Base-by-base conservation (phyloP, 2,113 vertebrate species). In the Sapayoa aenigma region DNA sequence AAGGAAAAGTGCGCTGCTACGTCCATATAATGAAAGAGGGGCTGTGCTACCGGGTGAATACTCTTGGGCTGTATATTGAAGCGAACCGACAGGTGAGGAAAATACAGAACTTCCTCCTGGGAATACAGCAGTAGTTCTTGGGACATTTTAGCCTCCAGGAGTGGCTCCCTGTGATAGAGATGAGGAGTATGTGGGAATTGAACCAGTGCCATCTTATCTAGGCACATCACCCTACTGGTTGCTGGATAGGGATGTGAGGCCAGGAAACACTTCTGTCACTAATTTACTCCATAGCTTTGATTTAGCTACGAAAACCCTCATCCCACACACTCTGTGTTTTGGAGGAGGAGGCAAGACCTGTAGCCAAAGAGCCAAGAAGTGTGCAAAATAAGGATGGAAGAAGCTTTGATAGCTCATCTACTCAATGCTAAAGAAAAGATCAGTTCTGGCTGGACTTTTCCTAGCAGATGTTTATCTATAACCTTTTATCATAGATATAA, bases 1-100 rank as follows among this genome's bases (percentile, higher is more conserved):
- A 98, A 39, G 98, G 98, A 56, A 98, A 98, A 93, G 97, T 99
- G 53, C 98, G 99, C 94, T 99, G 99, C 96, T 99, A 99, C 9
- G 99, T 99, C 78, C 99, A 99, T 91, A 98, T 99, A 79, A 98
- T 99, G 98, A 98, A 98, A 73, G 98, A 99, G 56, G 99, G 99
- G 27, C 96, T 99, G 67, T 99, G 99, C 96, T 99, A 94, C 97
- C 98, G 99, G 44, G 99, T 99, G 87, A 99, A 99, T 95, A 99
- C 99, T 14, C 97, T 99, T 23, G 98, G 98, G 20, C 98, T 98
- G 56, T 99, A 99, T 90, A 99, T 99, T 74, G 99, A 99, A 93
- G 99, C 99, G 56, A 99, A 99, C 96, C 97, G 98, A 84, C 98
- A 99, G 98, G 99, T 99, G 92, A 98, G 98, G 79, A 63, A 41